phyloP scores from a whole-genome alignment of 2,797 vertebrate genomes.

The Silurus aristotelis region DNA sequence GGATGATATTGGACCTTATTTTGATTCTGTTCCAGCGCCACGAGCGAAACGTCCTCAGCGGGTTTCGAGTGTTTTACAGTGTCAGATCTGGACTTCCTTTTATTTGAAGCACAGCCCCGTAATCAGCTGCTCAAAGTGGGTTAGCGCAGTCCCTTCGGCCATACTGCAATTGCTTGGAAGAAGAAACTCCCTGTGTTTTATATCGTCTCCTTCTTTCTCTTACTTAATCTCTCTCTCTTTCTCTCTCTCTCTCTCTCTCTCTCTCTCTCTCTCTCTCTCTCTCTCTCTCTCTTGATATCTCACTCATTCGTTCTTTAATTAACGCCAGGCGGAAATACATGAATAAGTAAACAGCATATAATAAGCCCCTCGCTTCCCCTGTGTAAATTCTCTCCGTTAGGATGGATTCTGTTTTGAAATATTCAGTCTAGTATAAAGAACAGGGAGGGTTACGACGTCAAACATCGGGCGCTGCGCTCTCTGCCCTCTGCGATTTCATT shows the following conservation, averaged over 20 bases:
- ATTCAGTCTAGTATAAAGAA: background rate
- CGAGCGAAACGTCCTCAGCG: slow-evolving; percentile 32
- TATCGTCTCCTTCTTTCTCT: slow-evolving; percentile 28
- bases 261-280: slow-evolving; percentile 35
- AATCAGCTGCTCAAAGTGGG: slow-evolving; percentile 59
- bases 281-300: slow-evolving; percentile 42
- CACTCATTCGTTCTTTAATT: slow-evolving; percentile 52
- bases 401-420: slow-evolving; percentile 39
- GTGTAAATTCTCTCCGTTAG: slow-evolving; percentile 17
- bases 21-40: slow-evolving; percentile 6
- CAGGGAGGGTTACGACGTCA: background rate
- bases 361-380: slow-evolving; percentile 53
- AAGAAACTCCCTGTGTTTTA: slow-evolving; percentile 52
- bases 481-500: slow-evolving; percentile 66
- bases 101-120: slow-evolving; percentile 42
- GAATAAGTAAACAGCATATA: slow-evolving; percentile 64
- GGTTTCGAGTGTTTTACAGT: slow-evolving; percentile 41
- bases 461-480: slow-evolving; percentile 43
- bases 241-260: background rate
- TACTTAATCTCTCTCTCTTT: background rate
- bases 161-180: slow-evolving; percentile 60
- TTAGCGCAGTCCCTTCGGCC: slow-evolving; percentile 59
- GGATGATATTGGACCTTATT: slow-evolving; percentile 16
- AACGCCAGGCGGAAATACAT: slow-evolving; percentile 53
- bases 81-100: slow-evolving; percentile 49